These are phyloP conservation scores for Timandra comae DNA, from an alignment of 2,888 invertebrate genomes.

Conservation along the genomic window DNA sequence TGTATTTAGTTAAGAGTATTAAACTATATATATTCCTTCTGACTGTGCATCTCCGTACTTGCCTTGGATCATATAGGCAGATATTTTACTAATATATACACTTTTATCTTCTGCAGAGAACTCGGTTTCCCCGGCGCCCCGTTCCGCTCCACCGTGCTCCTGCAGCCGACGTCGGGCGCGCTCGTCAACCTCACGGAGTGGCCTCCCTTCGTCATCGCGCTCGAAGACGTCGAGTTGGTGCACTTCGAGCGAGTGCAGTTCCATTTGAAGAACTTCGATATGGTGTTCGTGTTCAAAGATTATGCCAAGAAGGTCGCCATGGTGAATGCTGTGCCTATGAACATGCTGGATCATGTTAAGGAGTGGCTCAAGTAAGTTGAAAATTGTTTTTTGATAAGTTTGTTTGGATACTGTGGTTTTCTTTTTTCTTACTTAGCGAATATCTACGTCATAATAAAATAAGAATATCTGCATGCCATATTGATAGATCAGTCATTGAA, in stretches of 20 bases:
- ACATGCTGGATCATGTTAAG: constrained; percentile 98
- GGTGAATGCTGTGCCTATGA: constrained; percentile 99
- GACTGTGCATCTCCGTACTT: too few relatives aligned
- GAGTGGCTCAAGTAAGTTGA: constrained; percentile 96
- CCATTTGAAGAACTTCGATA: constrained; percentile 99
- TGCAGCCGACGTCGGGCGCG: constrained; percentile 99
- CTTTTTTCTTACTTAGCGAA: too few relatives aligned
- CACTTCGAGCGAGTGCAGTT: constrained; percentile 99
- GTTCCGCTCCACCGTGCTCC: constrained; percentile 94
- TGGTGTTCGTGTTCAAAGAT: constrained; percentile 99
- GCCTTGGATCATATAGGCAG: too few relatives aligned
- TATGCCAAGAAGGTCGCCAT: constrained; percentile 95
- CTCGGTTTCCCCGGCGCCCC: constrained; percentile 99
- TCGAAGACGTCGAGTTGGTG: constrained; percentile 98
- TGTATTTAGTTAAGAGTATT: too few relatives aligned
- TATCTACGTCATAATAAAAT: too few relatives aligned
- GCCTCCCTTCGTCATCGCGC: constrained; percentile 99
- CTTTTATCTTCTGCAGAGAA: constrained; percentile 85
- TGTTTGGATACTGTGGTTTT: too few relatives aligned
- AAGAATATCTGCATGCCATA: too few relatives aligned
- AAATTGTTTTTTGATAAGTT: too few relatives aligned
- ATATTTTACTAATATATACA: too few relatives aligned
- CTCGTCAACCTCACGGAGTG: constrained; percentile 98
- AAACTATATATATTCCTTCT: too few relatives aligned
- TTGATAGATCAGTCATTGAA: too few relatives aligned